Evolutionary conservation across 37 sponge, comb jelly and placozoan genomes (phyloP), one percentile per base, ranked within the genome.

Genomic region (Aphrocallistes beatrix): DNA sequence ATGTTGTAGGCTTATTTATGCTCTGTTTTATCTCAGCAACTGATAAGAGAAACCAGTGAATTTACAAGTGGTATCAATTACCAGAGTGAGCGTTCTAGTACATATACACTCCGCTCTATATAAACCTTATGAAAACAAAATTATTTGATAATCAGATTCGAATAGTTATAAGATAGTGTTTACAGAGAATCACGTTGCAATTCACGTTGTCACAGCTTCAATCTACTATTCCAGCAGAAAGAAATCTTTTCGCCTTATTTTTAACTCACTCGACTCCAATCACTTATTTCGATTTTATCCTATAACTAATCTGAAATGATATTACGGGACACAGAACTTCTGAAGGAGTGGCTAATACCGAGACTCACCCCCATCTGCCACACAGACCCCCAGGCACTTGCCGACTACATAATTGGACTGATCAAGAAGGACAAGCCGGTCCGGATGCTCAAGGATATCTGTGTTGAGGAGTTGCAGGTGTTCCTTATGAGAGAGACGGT

Each of bases 321-420:
- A 25, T 60, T 60, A 60, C 75, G 75, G n/a, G 75, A 60, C 75
- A 60, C 34, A 6, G 75, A 60, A 6, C 75, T 60, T 28, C 34
- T 60, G 75, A 60, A 60, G 75, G 75, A 60, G n/a, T 60, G 75
- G 75, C 75, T 60, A 3, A 60, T 60, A 19, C 32, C 75, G 6
- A 60, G 34, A 60, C 75, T 60, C 17, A 25, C 38, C 87, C 85
- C 81, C 82, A 96, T 94, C 0, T 96, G 94, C 48, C 93, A 97
- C 51, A 95, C 97, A 16, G 97, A 97, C 81, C 97, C 97, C 6
- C 89, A 82, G 1, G 94, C 95, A 9, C 82, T 97, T 30, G 90
- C 97, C 25, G 95, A 97, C 83, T 97, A 97, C 81, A 94, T 97
- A 1, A 88, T 97, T 0, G 98, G 95, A 37, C 84, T 97, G n/a